Base-by-base conservation (phyloP, 2,888 invertebrate genomes). In the Agapetus fuscipes region DNA sequence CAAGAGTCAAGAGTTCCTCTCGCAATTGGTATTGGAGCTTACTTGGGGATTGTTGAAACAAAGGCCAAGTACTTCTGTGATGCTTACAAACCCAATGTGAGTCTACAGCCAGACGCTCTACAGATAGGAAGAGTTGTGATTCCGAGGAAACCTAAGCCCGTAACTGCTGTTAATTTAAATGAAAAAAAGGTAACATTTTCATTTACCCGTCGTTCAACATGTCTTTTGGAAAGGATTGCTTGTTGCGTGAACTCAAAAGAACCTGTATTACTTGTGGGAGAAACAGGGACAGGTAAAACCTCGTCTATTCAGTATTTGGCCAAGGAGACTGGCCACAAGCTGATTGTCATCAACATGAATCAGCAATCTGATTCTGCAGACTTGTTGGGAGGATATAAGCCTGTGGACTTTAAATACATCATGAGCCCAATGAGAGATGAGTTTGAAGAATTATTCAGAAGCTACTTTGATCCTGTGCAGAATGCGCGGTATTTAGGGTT, bases 261-360 rank as follows among this genome's bases (percentile, higher is more conserved):
- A 57, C 91, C 97, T 0, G 87, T 96, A 2, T 65, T 98, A 3
- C 66, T 98, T 4, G 95, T 97, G 0, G 98, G 98, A 17, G 98
- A 98, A 66, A 98, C 98, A 0, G 98, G 98, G 31, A 95, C 94
- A 0, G 98, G 98, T 1, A 98, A 98, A 69, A 99, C 98, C 0
- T 89, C 93, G 1, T 80, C 88, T 0, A 79, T 98, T 1, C 97
- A 97, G 58, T 91, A 87, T 61, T 66, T 97, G 37, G 89, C 96
- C 0, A 74, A 80, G 44, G 79, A 83, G 48, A 78, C 88, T 0
- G 84, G 88, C 0, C 83, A 88, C 50, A 87, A 83, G 55, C 68
- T 99, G 17, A 72, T 86, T 17, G 96, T 97, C 1, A 87, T 99
- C 15, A 99, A 99, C 58, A 89, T 99, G 89, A 98, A 96, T 57